Base-by-base conservation (phyloP, 2,888 invertebrate genomes). In the Drosophila barbarae region DNA sequence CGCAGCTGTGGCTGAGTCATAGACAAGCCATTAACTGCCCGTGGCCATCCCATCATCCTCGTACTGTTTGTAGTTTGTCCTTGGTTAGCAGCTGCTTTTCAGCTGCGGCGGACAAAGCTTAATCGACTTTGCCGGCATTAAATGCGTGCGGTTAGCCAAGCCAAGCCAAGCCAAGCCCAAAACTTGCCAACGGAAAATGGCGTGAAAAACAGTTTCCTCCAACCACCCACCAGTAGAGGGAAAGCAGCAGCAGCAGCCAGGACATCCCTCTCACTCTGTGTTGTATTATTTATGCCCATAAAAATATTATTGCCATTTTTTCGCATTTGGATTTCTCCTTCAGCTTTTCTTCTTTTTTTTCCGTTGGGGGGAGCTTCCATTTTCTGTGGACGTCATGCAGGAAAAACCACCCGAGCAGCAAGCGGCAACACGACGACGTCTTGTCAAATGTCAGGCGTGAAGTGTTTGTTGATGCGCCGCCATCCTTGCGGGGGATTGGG, bases 301-400 rank as follows among this genome's bases (percentile, higher is more conserved):
- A 81, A 81, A 81, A 82, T 81, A 81, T 81, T 81, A 84, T 84
- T 81, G 81, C 81, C 79, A 82, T 81, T 84, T 81, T 80, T 84
- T 84, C 76, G 82, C 77, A 77, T 81, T 80, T 72, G 81, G 84
- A 72, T 73, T 84, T 59, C 15, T 28, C 34, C 34, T 46, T 44
- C 12, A 15, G 12, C 18, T 18, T 26, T 18, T 30, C 21, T 21
- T 3, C 21, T 23, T 23, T 26, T 26, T 3, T 7, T 26, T 23
- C 6, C 3, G 1, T 7, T 26, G 2, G 66, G 39, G 21, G 21
- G 21, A 0, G 63, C 70, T 70, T 76, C 70, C 34, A 49, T 49
- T 68, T 73, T 57, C 53, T 38, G 30, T 21, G 42, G 42, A 52
- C 53, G 18, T 41, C 53, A 57, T 39, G 54, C 28, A 28, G 23